Percentiles rank a stretch among this genome's conserved stretches.
Evolutionary conservation across 2,888 invertebrate genomes (phyloP).

Genomic region (Geotrupes spiniger): DNA sequence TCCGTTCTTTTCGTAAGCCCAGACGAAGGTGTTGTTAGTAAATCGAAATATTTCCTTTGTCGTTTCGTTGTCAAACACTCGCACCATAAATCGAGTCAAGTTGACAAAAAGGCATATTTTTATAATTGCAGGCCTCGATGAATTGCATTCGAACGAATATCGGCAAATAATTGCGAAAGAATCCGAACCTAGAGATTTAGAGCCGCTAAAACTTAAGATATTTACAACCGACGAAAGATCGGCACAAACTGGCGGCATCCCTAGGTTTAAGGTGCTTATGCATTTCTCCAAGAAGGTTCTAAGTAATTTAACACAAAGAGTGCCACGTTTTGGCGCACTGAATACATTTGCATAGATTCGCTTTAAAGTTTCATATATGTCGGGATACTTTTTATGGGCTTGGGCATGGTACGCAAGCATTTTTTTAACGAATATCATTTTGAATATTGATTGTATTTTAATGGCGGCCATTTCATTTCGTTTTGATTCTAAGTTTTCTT

Average conservation of each 20-base stretch:
- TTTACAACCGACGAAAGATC: conserved; percentile 34
- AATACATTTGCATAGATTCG: conserved; percentile 35
- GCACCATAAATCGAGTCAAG: conserved; percentile 32
- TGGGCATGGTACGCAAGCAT: conserved; percentile 31
- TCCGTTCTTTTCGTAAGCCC: conserved; percentile 33
- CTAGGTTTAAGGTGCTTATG: conserved; percentile 1
- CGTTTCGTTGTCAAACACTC: conserved; percentile 44
- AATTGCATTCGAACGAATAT: conserved; percentile 35
- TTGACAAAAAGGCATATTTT: conserved; percentile 37
- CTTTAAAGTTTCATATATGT: conserved; percentile 35
- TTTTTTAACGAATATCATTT: conserved; percentile 33
- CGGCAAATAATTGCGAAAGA: conserved; percentile 37
- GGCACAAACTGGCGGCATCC: conserved; percentile 30
- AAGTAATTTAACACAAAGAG: conserved; percentile 29
- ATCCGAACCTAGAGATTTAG: conserved; percentile 11
- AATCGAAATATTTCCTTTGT: conserved; percentile 33
- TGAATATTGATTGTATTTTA: conserved; percentile 40
- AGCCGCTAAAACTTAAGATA: conserved; percentile 29
- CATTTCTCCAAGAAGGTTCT: conserved; percentile 34
- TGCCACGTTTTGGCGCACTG: conserved; percentile 28
- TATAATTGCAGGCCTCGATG: conserved; percentile 24
- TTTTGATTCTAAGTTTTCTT: conserved; percentile 30
- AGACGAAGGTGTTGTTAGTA: conserved; percentile 33
- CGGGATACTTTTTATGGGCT: conserved; percentile 28
- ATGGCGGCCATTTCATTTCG: conserved; percentile 35